phyloP scores from a whole-genome alignment of 1,140 invertebrate genomes.

The Lordiphosa mommai region DNA sequence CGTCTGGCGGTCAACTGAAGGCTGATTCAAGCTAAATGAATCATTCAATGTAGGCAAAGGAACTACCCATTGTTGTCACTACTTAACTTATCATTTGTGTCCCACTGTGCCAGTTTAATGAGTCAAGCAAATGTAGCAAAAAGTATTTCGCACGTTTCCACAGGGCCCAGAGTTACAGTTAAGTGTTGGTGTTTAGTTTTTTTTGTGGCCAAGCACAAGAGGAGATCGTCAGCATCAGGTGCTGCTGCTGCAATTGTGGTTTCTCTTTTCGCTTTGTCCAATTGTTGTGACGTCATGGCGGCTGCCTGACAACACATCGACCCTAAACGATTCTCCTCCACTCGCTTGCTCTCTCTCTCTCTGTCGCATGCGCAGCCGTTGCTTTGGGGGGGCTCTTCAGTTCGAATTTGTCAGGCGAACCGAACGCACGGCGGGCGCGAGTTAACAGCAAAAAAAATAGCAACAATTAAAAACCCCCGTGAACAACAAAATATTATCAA shows the following conservation, averaged over 20 bases:
- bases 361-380: constrained; percentile 61
- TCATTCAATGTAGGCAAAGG: constrained; percentile 18
- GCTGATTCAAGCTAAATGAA: constrained; percentile 35
- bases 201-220: constrained; percentile 1
- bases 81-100: constrained; percentile 7
- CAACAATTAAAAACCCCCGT: constrained; percentile 28
- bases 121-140: constrained; percentile 38
- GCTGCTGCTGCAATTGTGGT: constrained; percentile 29
- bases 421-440: constrained; percentile 40
- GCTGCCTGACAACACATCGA: too few relatives aligned
- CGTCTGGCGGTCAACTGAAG: constrained; percentile 9
- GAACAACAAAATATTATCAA: constrained; percentile 47
- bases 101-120: constrained; percentile 56
- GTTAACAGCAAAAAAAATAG: constrained; percentile 9
- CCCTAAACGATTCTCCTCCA: not conserved
- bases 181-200: constrained; percentile 22
- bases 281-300: constrained; percentile 1
- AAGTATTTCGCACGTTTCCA: constrained; percentile 55
- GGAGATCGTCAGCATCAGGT: constrained; percentile 31
- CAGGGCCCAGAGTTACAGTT: constrained; percentile 39
- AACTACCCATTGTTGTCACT: constrained; percentile 17
- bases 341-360: not conserved
- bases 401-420: constrained; percentile 45
- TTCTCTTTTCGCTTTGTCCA: constrained; percentile 18
- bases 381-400: constrained; percentile 36